Percentiles rank a stretch among this genome's conserved stretches.
phyloP scores from a whole-genome alignment of 2,113 vertebrate species.

The Protomyctophum bolini region DNA sequence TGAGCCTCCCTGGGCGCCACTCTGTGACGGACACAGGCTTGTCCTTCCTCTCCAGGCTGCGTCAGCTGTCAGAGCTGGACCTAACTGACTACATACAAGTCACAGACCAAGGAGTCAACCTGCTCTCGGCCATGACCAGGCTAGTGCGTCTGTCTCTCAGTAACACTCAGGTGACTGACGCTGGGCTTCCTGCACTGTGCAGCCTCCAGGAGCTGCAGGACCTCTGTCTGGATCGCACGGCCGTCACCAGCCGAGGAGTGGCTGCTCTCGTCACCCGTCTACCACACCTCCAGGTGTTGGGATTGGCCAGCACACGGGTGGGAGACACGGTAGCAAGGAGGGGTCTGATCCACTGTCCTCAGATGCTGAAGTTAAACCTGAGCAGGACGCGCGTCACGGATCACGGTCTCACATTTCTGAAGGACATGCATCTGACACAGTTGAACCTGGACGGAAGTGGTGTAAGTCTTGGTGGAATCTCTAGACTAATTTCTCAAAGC shows the following conservation, averaged over 20 bases:
- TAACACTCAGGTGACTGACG: conserved; percentile 82
- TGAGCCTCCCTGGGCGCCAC: conserved; percentile 81
- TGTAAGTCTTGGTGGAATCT: conserved; percentile 73
- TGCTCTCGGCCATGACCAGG: conserved; percentile 73
- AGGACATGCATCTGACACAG: conserved; percentile 74
- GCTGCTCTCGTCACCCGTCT: conserved; percentile 74
- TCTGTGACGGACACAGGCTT: conserved; percentile 78
- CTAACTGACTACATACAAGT: conserved; percentile 82
- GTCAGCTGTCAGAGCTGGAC: conserved; percentile 79
- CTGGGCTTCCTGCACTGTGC: conserved; percentile 69
- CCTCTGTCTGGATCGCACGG: conserved; percentile 81
- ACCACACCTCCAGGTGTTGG: conserved; percentile 83
- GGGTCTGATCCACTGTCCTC: conserved; percentile 74
- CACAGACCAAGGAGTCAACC: conserved; percentile 75
- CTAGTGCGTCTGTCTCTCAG: conserved; percentile 81
- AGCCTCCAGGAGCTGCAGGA: conserved; percentile 78
- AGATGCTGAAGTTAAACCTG: conserved; percentile 82
- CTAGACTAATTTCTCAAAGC: conserved; percentile 67
- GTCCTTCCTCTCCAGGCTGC: conserved; percentile 66
- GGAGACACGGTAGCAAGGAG: conserved; percentile 78
- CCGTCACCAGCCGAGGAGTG: conserved; percentile 80
- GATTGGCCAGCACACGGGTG: conserved; percentile 80
- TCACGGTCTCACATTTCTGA: conserved; percentile 77
- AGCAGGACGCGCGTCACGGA: conserved; percentile 84
- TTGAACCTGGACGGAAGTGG: conserved; percentile 83